These are phyloP conservation scores for Drosophila bocki DNA, from an alignment of 1,140 invertebrate species.

Conservation along the genomic window DNA sequence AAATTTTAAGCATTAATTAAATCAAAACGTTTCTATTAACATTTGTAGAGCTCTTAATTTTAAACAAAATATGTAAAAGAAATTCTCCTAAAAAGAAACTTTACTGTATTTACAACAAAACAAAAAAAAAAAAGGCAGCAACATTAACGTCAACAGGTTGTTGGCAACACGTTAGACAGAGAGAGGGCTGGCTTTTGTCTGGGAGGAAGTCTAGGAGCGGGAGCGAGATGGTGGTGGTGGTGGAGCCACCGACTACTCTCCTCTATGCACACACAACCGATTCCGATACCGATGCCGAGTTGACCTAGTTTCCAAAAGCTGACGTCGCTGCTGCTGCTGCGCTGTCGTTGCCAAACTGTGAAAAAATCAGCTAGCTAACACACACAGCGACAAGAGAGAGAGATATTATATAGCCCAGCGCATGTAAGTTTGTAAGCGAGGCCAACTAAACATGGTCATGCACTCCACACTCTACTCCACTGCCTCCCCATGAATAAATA, in stretches of 20 bases:
- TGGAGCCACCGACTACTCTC: slow-evolving; percentile 34
- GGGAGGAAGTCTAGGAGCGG: slow-evolving; percentile 23
- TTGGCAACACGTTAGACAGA: slow-evolving; percentile 21
- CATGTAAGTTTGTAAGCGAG: slow-evolving; percentile 38
- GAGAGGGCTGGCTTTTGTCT: slow-evolving; percentile 3
- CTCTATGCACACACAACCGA: slow-evolving; percentile 43
- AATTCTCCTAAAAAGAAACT: background rate
- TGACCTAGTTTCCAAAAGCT: slow-evolving; percentile 74
- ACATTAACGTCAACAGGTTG: slow-evolving; percentile 37
- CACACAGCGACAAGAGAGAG: background rate
- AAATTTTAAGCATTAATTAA: background rate
- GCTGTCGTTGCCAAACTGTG: slow-evolving; percentile 68
- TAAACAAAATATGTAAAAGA: background rate
- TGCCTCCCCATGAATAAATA: slow-evolving; percentile 2
- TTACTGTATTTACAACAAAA: slow-evolving; percentile 16
- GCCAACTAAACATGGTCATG: slow-evolving; percentile 32
- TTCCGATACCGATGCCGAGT: slow-evolving; percentile 13
- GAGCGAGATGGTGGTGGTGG: slow-evolving; percentile 21
- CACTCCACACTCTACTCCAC: slow-evolving; percentile 14
- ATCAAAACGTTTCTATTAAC: background rate
- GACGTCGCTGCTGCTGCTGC: slow-evolving; percentile 44
- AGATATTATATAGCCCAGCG: slow-evolving; percentile 12
- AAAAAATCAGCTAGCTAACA: slow-evolving; percentile 48
- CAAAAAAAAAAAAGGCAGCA: background rate
- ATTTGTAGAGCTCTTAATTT: background rate